Base-by-base conservation (phyloP, 2,113 vertebrate species). In the Scomber scombrus region DNA sequence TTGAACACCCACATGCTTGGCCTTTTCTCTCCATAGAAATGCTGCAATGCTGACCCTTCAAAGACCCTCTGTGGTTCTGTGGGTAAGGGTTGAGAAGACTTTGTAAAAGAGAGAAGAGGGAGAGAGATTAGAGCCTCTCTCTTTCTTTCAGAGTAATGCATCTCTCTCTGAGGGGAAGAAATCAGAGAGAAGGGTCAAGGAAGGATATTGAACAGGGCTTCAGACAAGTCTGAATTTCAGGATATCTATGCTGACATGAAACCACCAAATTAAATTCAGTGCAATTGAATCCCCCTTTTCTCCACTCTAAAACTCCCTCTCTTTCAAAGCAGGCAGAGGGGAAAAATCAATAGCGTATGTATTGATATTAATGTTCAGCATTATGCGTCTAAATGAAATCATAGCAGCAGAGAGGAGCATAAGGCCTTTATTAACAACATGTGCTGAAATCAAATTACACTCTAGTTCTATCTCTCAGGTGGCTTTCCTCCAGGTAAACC, bases 221-320 rank as follows among this genome's bases (percentile, higher is more conserved):
- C 87, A 92, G 89, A 91, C 85, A 84, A 88, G 89, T 91, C 88
- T 87, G 90, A 87, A 85, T 89, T 92, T 94, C 92, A 93, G 92
- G 91, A 93, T 90, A 92, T 94, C 90, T 72, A 78, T 82, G 90
- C 92, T 81, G 91, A 93, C 89, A 88, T 86, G 71, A 89, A 91
- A 91, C 90, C 89, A 89, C 87, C 90, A 91, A 95, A 95, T 95
- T 92, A 91, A 91, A 95, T 94, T 93, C 84, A 85, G 84, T 90
- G 85, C 85, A 92, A 93, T 77, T 86, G 85, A 91, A 91, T 93
- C 92, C 77, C 74, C 60, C 66, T 75, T 77, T 77, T 71, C 79
- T 78, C 51, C 56, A 64, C 85, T 85, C 80, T 76, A 51, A 78
- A 88, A 84, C 89, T 85, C 76, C 69, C 78, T 78, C 81, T 74